These are phyloP conservation scores for Ophthalmolycus amberensis DNA, from an alignment of 2,113 vertebrate species.

Conservation along the genomic window DNA sequence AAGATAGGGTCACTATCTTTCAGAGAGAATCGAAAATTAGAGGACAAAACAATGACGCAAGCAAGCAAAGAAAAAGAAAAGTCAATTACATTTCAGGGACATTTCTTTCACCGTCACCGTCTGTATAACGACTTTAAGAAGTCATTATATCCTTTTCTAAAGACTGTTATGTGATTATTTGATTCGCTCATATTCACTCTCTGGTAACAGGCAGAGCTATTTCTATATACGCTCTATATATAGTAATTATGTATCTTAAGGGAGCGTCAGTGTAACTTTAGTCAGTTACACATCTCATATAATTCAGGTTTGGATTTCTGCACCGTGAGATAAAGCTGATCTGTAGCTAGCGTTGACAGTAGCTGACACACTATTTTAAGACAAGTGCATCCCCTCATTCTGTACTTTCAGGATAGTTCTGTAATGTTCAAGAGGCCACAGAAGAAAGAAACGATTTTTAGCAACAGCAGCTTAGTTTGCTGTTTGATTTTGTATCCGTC, in stretches of 20 bases:
- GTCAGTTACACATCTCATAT: not conserved
- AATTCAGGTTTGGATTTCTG: not conserved
- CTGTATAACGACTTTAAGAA: not conserved
- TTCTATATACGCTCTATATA: not conserved
- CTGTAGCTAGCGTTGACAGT: not conserved
- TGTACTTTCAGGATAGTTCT: not conserved
- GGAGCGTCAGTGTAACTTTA: not conserved
- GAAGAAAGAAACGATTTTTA: conserved; percentile 18
- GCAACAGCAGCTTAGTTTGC: conserved; percentile 6
- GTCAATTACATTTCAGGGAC: not conserved
- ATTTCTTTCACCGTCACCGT: not conserved
- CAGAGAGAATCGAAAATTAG: not conserved
- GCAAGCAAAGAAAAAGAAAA: not conserved
- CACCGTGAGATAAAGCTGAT: not conserved
- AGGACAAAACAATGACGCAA: not conserved
- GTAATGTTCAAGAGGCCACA: not conserved
- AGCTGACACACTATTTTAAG: not conserved
- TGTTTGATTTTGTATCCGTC: conserved; percentile 7
- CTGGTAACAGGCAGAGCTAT: not conserved
- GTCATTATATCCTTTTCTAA: not conserved
- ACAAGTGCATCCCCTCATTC: not conserved
- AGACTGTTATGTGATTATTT: not conserved
- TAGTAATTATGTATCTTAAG: not conserved
- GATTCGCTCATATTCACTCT: not conserved
- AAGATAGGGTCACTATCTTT: not conserved